Base-by-base conservation (phyloP, 1,140 invertebrate genomes). In the Nomia melanderi region DNA sequence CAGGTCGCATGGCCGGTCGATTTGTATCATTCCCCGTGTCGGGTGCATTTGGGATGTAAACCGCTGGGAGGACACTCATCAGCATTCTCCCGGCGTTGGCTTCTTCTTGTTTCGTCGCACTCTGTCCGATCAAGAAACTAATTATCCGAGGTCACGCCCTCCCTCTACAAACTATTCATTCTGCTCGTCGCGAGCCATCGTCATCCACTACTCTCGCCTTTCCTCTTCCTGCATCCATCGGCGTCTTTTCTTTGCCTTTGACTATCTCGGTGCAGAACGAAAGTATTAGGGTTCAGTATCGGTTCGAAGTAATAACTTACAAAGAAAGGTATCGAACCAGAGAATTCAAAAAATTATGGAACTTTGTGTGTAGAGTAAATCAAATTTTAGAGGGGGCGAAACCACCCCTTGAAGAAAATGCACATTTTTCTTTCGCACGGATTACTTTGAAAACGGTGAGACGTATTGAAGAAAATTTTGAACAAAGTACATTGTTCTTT, bases 51-150 rank as follows among this genome's bases (percentile, higher is more conserved):
- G 29, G 57, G 67, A 60, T 56, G 63, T 66, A 67, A 80, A 47
- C 57, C 57, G 44, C 50, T 63, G 73, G 53, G 39, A 72, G 50
- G n/a, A 33, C 65, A 59, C 72, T 83, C 78, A 70, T 84, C 84
- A 84, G 67, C 73, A 84, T 84, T 85, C 82, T 50, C 25, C 33
- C 9, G 23, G 39, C 41, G 74, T 81, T 77, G 73, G 78, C 78
- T 85, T 74, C 63, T 77, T 84, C 57, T 39, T 78, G 56, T 72
- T 69, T 50, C 25, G 53, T 72, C 77, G 77, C 70, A 36, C 56
- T 66, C 76, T 79, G 87, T 87, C 82, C 83, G 79, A 88, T 88
- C 81, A 84, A 80, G 83, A 88, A 88, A 89, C 85, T 89, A 89
- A 89, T 89, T 88, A 89, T 84, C 86, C 79, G 76, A 79, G 79